These are phyloP conservation scores for Mirounga angustirostris DNA, from an alignment of 2,113 vertebrate species.

Conservation along the genomic window DNA sequence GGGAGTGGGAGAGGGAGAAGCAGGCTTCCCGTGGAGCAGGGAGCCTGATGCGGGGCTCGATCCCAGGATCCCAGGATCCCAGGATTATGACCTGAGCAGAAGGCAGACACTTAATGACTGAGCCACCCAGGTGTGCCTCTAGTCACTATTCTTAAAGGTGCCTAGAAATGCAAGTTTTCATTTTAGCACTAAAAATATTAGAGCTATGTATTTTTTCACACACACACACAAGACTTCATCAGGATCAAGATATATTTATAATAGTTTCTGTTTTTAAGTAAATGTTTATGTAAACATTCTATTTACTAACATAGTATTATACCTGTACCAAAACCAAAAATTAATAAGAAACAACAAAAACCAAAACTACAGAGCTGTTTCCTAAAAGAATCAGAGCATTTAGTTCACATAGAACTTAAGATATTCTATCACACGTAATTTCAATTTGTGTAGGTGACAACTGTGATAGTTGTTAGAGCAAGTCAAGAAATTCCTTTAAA, in stretches of 20 bases:
- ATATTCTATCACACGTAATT: background rate
- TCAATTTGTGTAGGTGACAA: background rate
- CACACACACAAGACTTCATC: background rate
- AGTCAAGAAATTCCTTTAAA: background rate
- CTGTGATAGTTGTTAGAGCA: background rate
- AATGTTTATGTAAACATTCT: conserved; percentile 5
- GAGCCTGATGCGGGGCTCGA: too few relatives aligned
- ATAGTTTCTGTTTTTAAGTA: background rate
- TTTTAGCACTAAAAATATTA: conserved; percentile 27
- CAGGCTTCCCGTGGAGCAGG: too few relatives aligned
- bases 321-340: background rate
- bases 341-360: background rate
- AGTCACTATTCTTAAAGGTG: conserved; percentile 22
- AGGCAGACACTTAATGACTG: too few relatives aligned
- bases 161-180: conserved; percentile 1
- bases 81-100: too few relatives aligned
- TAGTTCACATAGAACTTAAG: background rate
- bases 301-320: conserved; percentile 12
- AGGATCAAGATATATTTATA: conserved; percentile 1
- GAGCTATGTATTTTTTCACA: background rate
- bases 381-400: conserved; percentile 7
- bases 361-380: background rate
- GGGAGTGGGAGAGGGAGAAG: too few relatives aligned
- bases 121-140: background rate
- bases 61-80: too few relatives aligned